Evolutionary conservation across 1,140 invertebrate species (phyloP), one percentile per base, ranked within the genome.

Genomic region (Liolophura sinensis): DNA sequence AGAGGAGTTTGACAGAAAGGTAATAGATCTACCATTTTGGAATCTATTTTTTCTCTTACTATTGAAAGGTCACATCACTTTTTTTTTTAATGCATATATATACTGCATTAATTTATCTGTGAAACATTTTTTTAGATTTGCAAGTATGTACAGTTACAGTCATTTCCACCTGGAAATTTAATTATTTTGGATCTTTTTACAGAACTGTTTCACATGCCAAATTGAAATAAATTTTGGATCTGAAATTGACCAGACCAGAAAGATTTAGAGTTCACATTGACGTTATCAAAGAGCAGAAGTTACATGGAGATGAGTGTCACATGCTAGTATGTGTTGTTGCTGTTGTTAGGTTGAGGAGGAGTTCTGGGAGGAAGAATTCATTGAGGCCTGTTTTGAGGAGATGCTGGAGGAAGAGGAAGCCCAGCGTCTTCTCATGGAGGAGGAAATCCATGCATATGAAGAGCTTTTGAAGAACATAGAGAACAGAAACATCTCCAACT

Each of bases 301-400:
- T 4, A 54, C 14, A 4, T 56, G 12, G 3, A n/a, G 4, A 25
- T 56, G 11, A 56, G 14, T 56, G 31, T 40, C 3, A 5, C 31
- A 40, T 40, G 31, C 9, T n/a, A n/a, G 31, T 40, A 3, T 40
- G 3, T 40, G 9, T 40, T 40, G 31, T 40, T n/a, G n/a, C n/a
- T 57, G n/a, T 61, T 50, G 65, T 20, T 59, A 78, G 77, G 73
- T 77, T 59, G 73, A 78, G 55, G 68, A 75, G 52, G 75, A 75
- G 24, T 70, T 77, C 11, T 71, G 70, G 71, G 77, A 78, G 59
- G 75, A 78, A 57, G 71, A 70, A 9, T 77, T 77, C 65, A 77
- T 78, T 54, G 75, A 77, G 54, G 75, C 72, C 1, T 78, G 77
- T 68, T 78, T 78, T 74, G 77, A 78, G 27, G 75, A 78, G 47